phyloP scores from a whole-genome alignment of 2,113 vertebrate genomes.

The Amblyornis subalaris region DNA sequence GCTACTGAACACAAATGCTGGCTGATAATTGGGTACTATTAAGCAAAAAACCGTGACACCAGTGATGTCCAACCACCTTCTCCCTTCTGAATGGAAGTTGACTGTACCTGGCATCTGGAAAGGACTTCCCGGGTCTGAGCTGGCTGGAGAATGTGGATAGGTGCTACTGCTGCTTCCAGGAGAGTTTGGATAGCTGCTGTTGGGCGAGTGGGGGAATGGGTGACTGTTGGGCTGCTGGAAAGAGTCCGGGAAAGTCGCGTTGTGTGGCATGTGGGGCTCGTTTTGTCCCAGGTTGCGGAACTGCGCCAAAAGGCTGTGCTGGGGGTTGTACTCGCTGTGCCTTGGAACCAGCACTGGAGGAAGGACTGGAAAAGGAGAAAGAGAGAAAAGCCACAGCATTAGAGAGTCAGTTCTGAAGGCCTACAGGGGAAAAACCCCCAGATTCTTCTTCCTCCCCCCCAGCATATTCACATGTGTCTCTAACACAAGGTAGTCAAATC shows the following conservation, averaged over 20 bases:
- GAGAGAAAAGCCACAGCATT: not conserved
- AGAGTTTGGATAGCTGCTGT: slow-evolving; percentile 92
- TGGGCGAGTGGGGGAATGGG: slow-evolving; percentile 81
- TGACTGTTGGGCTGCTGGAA: slow-evolving; percentile 83
- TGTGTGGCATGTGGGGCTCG: slow-evolving; percentile 96
- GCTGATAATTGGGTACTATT: not conserved
- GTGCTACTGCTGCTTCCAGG: slow-evolving; percentile 91
- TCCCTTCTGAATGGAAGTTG: not conserved
- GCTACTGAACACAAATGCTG: not conserved
- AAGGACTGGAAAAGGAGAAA: slow-evolving; percentile 76
- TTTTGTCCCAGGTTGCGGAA: slow-evolving; percentile 93
- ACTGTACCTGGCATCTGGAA: slow-evolving; percentile 95
- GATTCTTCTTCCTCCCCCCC: not conserved
- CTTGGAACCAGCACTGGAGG: slow-evolving; percentile 96
- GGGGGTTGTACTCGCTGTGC: slow-evolving; percentile 98
- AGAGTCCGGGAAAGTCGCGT: slow-evolving; percentile 93
- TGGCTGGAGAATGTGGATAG: slow-evolving; percentile 93
- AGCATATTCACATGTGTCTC: not conserved
- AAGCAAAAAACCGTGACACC: not conserved
- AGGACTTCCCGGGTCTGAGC: slow-evolving; percentile 92
- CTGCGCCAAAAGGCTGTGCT: slow-evolving; percentile 94
- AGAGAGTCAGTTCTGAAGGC: not conserved
- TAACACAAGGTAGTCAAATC: not conserved
- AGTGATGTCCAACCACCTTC: not conserved
- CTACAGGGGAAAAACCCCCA: not conserved